Conservation (phyloP, 2,888 invertebrate genomes). For the Neocrepidodera transversa region DNA sequence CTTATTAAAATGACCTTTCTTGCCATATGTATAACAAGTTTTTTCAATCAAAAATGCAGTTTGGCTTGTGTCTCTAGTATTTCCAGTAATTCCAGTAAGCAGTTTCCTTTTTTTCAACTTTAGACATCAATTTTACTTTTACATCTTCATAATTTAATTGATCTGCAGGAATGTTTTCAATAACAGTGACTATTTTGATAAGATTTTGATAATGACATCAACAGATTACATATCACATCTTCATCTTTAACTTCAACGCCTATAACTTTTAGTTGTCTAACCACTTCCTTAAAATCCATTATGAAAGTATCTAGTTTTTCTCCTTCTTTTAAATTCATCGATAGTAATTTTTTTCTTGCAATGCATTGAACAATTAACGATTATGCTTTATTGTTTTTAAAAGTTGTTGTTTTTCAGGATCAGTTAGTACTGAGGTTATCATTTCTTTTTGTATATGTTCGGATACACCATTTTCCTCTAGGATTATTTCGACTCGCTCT, state of each 20-base stretch:
- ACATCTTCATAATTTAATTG: not conserved
- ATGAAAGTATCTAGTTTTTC: slow-evolving; percentile 2
- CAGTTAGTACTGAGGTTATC: no score
- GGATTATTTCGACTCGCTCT: not conserved
- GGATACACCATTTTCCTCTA: not conserved
- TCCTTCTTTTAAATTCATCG: slow-evolving; percentile 9
- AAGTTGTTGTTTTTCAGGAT: no score
- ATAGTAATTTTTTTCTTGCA: not conserved
- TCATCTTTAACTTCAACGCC: not conserved
- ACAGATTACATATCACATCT: not conserved
- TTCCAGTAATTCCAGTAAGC: no score
- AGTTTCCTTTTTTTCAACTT: slow-evolving; percentile 1
- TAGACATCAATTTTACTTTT: not conserved
- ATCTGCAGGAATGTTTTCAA: not conserved
- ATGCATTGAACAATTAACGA: slow-evolving; percentile 1
- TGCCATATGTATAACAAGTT: not conserved
- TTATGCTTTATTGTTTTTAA: not conserved
- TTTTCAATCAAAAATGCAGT: not conserved
- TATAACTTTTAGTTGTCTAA: not conserved
- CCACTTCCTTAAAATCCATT: not conserved
- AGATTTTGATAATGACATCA: not conserved
- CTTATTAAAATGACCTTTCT: no score
- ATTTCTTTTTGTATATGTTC: not conserved
- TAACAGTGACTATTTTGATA: not conserved
- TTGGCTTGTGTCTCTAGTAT: not conserved